Evolutionary conservation across 2,888 invertebrate species (phyloP).

Genomic region (Hololepta plana): DNA sequence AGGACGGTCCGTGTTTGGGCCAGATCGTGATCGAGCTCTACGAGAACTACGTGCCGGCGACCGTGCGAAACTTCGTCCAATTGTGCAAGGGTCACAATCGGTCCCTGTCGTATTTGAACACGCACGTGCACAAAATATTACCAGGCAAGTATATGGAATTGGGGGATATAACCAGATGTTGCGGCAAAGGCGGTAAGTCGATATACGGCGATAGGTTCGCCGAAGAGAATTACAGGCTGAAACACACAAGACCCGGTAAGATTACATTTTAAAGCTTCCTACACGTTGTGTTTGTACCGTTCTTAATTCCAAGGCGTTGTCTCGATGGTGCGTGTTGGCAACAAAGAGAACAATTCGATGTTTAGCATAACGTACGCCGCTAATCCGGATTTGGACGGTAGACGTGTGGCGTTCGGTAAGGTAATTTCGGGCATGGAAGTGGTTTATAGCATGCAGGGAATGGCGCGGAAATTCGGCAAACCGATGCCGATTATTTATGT

Average conservation of each 20-base stretch:
- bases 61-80: constrained; percentile 25
- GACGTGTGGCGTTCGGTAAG: constrained; percentile 32
- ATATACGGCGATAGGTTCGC: constrained; percentile 29
- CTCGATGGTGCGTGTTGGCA: constrained; percentile 25
- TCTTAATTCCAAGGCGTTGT: constrained; percentile 21
- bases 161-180: constrained; percentile 33
- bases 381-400: constrained; percentile 26
- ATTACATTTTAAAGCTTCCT: constrained; percentile 1
- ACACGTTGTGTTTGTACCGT: not conserved
- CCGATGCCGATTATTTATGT: constrained; percentile 21
- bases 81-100: constrained; percentile 17
- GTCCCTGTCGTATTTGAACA: constrained; percentile 20
- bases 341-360: constrained; percentile 27
- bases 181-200: constrained; percentile 30
- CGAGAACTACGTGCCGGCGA: constrained; percentile 23
- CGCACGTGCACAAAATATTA: constrained; percentile 28
- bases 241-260: constrained; percentile 27
- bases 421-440: constrained; percentile 22
- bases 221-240: constrained; percentile 28
- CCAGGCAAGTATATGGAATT: constrained; percentile 31
- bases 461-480: constrained; percentile 21
- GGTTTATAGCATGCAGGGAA: constrained; percentile 21
- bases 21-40: constrained; percentile 24
- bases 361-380: constrained; percentile 31
- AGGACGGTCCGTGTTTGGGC: constrained; percentile 19